A percentile compares a stretch with the other conserved stretches of the same genome.
Evolutionary conservation across 2,797 vertebrate genomes (phyloP).

Genomic region (Morelia viridis): DNA sequence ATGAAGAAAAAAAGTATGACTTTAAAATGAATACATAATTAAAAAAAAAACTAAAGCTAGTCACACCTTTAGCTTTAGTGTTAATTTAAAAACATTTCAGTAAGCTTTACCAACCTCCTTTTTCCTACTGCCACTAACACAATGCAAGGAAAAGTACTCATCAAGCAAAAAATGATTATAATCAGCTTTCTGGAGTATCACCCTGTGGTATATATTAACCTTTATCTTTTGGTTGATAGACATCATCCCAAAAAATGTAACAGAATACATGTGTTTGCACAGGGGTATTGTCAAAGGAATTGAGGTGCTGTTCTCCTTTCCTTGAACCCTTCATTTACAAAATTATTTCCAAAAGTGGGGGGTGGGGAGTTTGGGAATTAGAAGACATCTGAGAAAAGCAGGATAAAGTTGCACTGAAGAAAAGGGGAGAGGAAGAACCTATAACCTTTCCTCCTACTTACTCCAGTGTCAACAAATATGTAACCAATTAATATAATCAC

Average conservation of each 20-base stretch:
- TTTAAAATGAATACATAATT: not conserved
- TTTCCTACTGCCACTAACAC: constrained; percentile 42
- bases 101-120: not conserved
- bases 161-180: constrained; percentile 43
- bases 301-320: constrained; percentile 44
- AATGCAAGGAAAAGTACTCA: constrained; percentile 25
- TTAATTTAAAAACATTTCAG: not conserved
- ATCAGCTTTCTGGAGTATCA: constrained; percentile 55
- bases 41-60: not conserved
- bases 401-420: constrained; percentile 67
- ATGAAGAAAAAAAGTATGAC: constrained; percentile 20
- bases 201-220: constrained; percentile 50
- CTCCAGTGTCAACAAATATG: constrained; percentile 79
- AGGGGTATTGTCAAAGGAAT: constrained; percentile 59
- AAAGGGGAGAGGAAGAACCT: constrained; percentile 35
- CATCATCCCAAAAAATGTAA: constrained; percentile 47
- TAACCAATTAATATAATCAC: constrained; percentile 83
- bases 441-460: constrained; percentile 61
- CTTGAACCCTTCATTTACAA: constrained; percentile 40
- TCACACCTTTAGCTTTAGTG: constrained; percentile 3
- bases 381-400: constrained; percentile 61
- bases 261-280: constrained; percentile 50
- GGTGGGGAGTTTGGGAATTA: constrained; percentile 55
- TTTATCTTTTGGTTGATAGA: constrained; percentile 63
- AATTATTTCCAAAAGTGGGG: constrained; percentile 62